Evolutionary conservation across 2,797 vertebrate species (phyloP).

Genomic region (Lithobates pipiens): DNA sequence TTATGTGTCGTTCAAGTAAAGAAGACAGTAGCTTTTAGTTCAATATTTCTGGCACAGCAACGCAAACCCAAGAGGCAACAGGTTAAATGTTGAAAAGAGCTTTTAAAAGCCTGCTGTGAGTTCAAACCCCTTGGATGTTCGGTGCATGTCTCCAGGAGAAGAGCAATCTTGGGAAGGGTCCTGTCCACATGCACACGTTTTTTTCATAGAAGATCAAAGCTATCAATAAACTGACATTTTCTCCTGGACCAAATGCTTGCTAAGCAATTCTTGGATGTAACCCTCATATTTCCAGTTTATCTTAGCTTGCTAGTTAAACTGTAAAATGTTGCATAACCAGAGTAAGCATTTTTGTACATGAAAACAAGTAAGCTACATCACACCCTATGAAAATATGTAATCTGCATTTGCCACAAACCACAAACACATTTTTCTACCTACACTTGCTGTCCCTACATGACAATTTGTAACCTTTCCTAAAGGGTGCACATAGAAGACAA

Average conservation of each 20-base stretch:
- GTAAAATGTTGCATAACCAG: no score
- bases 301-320: no score
- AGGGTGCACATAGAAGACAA: no score
- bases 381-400: neutral
- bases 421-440: neutral
- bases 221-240: neutral
- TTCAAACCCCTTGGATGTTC: conserved; percentile 6
- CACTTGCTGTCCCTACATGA: no score
- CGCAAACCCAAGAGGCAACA: conserved; percentile 16
- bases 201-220: neutral
- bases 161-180: neutral
- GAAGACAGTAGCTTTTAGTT: no score
- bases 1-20: no score
- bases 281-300: neutral
- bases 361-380: neutral
- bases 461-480: no score
- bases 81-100: conserved; percentile 8
- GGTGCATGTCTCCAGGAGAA: neutral
- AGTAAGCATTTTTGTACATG: no score
- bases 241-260: no score
- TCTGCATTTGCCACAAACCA: neutral
- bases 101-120: conserved; percentile 1
- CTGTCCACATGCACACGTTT: conserved; percentile 9
- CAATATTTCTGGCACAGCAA: neutral
- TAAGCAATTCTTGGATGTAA: neutral